Evolutionary conservation across 2,888 invertebrate genomes (phyloP).

Genomic region (Nycteola revayana): DNA sequence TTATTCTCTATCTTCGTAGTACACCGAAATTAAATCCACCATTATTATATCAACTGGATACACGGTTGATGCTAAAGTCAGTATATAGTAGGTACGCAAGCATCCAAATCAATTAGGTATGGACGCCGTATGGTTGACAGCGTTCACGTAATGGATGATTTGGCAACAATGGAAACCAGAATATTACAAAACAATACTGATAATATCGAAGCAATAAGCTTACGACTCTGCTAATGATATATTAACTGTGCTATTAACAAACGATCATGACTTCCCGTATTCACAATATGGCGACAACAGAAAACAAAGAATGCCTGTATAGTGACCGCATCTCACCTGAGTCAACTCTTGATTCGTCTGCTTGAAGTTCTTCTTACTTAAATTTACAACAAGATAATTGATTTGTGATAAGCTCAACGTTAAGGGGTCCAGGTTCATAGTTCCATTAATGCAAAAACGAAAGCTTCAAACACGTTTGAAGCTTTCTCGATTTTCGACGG

Average conservation of each 20-base stretch:
- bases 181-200: conserved; percentile 23
- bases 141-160: conserved; percentile 28
- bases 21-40: no score
- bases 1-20: no score
- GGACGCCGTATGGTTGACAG: conserved; percentile 11
- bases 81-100: conserved; percentile 9
- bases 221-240: conserved; percentile 22
- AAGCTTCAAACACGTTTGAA: conserved; percentile 97
- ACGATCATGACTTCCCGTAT: conserved; percentile 48
- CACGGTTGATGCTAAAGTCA: no score
- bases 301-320: conserved; percentile 60
- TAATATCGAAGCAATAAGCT: conserved; percentile 22
- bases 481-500: conserved; percentile 92
- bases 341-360: conserved; percentile 93
- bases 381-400: conserved; percentile 97
- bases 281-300: conserved; percentile 75
- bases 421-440: conserved; percentile 99
- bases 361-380: conserved; percentile 97
- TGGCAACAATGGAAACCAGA: conserved; percentile 27
- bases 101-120: conserved; percentile 21
- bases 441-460: conserved; percentile 95
- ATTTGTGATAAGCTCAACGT: conserved; percentile 99
- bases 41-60: no score
- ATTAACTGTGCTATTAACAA: conserved; percentile 18
- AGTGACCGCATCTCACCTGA: conserved; percentile 86